phyloP scores from a whole-genome alignment of 2,888 invertebrate genomes.

The Melipona bicolor region DNA sequence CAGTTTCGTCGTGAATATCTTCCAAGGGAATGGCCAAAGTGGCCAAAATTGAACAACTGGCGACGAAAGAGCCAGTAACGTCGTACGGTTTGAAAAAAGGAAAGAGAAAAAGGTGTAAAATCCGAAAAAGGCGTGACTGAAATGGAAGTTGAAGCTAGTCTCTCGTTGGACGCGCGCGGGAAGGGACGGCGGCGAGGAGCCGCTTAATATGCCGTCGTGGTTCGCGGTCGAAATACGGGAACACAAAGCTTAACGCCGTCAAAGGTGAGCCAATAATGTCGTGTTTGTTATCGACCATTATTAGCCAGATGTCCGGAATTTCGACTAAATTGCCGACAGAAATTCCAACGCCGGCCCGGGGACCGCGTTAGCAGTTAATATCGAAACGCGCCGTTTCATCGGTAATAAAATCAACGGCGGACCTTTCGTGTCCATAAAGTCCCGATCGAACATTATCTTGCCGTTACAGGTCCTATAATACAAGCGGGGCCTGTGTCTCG shows the following conservation, averaged over 20 bases:
- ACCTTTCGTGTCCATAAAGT: constrained; percentile 28
- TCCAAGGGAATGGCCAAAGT: too few species aligned
- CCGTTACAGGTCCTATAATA: constrained; percentile 17
- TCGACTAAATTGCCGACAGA: constrained; percentile 53
- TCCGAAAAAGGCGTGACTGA: background rate
- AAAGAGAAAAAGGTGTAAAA: background rate
- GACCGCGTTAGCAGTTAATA: constrained; percentile 47
- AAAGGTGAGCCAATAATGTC: constrained; percentile 58
- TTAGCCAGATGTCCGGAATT: constrained; percentile 59
- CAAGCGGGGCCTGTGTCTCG: background rate
- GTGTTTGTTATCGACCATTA: constrained; percentile 60
- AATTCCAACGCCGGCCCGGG: constrained; percentile 38
- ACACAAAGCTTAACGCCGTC: constrained; percentile 50
- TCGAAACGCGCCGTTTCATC: constrained; percentile 34
- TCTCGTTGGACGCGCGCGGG: background rate
- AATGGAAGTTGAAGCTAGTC: background rate
- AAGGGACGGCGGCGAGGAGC: background rate
- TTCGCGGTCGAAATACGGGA: constrained; percentile 35
- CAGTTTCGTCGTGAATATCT: too few species aligned
- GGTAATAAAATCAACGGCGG: constrained; percentile 48
- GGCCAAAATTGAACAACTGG: background rate
- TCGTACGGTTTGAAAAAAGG: too few species aligned
- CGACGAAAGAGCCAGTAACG: background rate
- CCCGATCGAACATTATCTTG: constrained; percentile 39
- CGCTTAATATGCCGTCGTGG: constrained; percentile 29